Evolutionary conservation across 2,888 invertebrate genomes (phyloP), one percentile per base, ranked within the genome.

Genomic region (Ernsta delagoae): DNA sequence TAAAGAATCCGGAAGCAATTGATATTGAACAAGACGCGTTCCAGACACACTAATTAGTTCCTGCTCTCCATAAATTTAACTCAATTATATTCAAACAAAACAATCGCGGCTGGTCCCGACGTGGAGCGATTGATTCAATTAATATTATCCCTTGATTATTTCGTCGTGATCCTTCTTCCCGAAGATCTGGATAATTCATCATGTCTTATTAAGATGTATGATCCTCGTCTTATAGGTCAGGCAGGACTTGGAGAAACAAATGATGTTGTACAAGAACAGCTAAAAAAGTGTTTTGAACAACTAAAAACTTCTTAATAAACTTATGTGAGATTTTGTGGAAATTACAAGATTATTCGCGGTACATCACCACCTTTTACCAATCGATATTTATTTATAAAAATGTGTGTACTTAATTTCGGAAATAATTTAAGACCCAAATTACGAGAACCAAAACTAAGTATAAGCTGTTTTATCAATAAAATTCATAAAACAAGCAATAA

Each of bases 141-240:
- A 56, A 68, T 68, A 68, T 56, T 56, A 68, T 61, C 48, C 61
- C 67, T 56, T 68, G 67, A 68, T 68, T 68, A 68, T 68, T 68
- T 61, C 67, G 67, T 68, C 61, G 67, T 68, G 67, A 67, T 68
- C 56, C 61, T 41, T 57, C 56, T 41, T 39, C 67, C 61, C 62
- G 34, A 41, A 24, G 45, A 56, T 62, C 60, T 54, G 31, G 56
- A 68, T 68, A 68, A 68, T 67, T 56, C 67, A 67, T 67, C 61
- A 62, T 54, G 60, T 56, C 54, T 56, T 61, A 60, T 67, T 60
- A 54, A 67, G 67, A 67, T 67, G 61, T 61, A 61, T 67, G 59
- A 66, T 54, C 16, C 31, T 60, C 43, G 53, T n/a, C 53, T 66
- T 59, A 54, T 8, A 54, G 43, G 41, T 59, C 54, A 54, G 34